A percentile compares a stretch with the other conserved stretches of the same genome.
These are phyloP conservation scores for Diloba caeruleocephala DNA, from an alignment of 2,888 invertebrate species.

Conservation along the genomic window DNA sequence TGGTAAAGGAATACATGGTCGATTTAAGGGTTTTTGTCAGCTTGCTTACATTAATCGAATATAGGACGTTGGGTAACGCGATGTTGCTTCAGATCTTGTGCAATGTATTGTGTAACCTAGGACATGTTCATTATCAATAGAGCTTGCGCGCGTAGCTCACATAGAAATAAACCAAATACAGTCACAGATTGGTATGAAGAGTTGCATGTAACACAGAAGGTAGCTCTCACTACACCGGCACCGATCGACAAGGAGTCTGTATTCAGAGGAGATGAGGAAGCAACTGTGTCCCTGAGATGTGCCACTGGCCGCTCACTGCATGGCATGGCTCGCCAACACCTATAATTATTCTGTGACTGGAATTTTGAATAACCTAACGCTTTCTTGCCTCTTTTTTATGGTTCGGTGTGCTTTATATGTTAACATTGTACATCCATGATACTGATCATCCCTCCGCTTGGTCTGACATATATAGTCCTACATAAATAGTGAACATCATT, in stretches of 20 bases:
- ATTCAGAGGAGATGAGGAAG: conserved; percentile 72
- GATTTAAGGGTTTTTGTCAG: conserved; percentile 47
- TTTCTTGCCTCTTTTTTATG: conserved; percentile 84
- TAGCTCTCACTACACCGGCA: conserved; percentile 43
- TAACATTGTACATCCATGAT: conserved; percentile 56
- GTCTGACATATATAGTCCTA: conserved; percentile 14
- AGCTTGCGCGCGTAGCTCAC: conserved; percentile 79
- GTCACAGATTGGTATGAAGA: conserved; percentile 74
- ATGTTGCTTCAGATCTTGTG: conserved; percentile 79
- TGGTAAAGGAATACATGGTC: conserved; percentile 41
- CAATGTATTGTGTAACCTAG: conserved; percentile 63
- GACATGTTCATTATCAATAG: conserved; percentile 60
- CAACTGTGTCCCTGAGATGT: conserved; percentile 14
- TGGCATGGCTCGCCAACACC: conserved; percentile 63
- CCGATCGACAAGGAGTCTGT: conserved; percentile 66
- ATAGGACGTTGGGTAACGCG: conserved; percentile 66
- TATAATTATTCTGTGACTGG: conserved; percentile 80
- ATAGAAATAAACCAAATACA: conserved; percentile 75
- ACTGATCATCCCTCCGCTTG: conserved; percentile 35
- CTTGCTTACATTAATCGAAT: conserved; percentile 64
- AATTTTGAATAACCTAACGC: conserved; percentile 84
- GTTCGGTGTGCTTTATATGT: conserved; percentile 87
- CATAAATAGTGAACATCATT: no score
- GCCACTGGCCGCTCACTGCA: conserved; percentile 67
- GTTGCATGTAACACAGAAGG: conserved; percentile 67